Conservation (phyloP, 2,113 vertebrate genomes). For the Lampris incognitus region DNA sequence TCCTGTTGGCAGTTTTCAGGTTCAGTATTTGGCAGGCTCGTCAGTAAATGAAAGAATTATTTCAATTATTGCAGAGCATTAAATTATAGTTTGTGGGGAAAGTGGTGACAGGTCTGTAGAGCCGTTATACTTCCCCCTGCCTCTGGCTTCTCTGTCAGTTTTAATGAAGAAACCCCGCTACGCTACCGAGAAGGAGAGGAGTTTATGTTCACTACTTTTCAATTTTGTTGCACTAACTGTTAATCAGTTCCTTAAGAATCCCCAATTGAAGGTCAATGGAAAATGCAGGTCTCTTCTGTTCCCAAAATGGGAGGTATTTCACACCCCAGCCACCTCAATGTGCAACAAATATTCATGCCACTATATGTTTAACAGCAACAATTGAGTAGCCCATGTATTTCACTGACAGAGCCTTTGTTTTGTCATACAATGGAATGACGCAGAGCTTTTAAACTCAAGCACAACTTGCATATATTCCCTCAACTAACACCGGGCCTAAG, state of each 20-base stretch:
- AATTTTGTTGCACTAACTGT: slow-evolving; percentile 59
- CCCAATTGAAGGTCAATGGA: slow-evolving; percentile 49
- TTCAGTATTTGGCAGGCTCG: slow-evolving; percentile 80
- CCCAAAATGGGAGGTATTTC: slow-evolving; percentile 13
- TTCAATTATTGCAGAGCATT: slow-evolving; percentile 79
- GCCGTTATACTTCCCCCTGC: slow-evolving; percentile 72
- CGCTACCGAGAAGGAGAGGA: slow-evolving; percentile 40
- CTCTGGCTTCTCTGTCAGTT: slow-evolving; percentile 76
- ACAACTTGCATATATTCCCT: slow-evolving; percentile 55
- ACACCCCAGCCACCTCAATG: not conserved
- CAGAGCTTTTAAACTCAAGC: slow-evolving; percentile 51
- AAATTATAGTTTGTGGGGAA: slow-evolving; percentile 77
- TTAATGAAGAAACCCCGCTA: slow-evolving; percentile 79
- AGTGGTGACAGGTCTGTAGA: slow-evolving; percentile 78
- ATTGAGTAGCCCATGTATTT: slow-evolving; percentile 52
- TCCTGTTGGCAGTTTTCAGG: slow-evolving; percentile 77
- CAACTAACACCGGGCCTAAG: slow-evolving; percentile 52
- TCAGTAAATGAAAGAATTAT: slow-evolving; percentile 81
- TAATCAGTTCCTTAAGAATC: slow-evolving; percentile 19
- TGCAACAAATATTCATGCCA: not conserved
- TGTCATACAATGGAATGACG: slow-evolving; percentile 54
- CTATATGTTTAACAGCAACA: too few relatives aligned
- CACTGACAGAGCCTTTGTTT: slow-evolving; percentile 56
- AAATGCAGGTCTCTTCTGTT: slow-evolving; percentile 26
- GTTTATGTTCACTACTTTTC: slow-evolving; percentile 57